Conservation (phyloP, 2,888 invertebrate species). For the Drosophila picticornis region DNA sequence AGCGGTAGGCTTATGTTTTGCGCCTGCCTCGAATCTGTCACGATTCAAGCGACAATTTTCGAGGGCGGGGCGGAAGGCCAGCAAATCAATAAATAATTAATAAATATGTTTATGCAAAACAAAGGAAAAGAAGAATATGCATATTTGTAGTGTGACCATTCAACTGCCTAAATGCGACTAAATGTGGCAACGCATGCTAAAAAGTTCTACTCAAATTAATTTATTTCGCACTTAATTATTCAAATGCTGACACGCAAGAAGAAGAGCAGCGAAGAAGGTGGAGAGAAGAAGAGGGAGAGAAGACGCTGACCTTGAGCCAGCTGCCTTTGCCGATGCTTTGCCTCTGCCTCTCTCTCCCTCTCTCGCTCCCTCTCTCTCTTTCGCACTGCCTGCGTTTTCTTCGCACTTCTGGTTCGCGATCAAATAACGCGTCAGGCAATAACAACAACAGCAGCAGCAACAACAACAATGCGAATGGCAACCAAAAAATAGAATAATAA, state of each 20-base stretch:
- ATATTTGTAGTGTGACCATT: constrained; percentile 10
- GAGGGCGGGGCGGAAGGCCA: constrained; percentile 10
- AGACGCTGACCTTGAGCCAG: constrained; percentile 62
- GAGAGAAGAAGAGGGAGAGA: neutral
- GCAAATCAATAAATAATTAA: neutral
- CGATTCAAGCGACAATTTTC: neutral
- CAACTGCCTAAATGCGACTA: constrained; percentile 44
- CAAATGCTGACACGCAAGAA: constrained; percentile 45
- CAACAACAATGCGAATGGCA: constrained; percentile 29
- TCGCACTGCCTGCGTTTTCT: constrained; percentile 1
- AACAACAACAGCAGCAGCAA: neutral
- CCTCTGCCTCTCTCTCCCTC: neutral
- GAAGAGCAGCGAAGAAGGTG: constrained; percentile 18
- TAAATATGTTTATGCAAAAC: neutral
- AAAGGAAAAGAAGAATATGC: constrained; percentile 1
- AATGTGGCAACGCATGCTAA: constrained; percentile 60
- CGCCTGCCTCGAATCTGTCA: neutral
- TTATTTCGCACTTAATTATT: constrained; percentile 81
- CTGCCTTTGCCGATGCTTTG: constrained; percentile 10
- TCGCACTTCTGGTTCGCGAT: constrained; percentile 57
- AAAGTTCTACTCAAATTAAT: constrained; percentile 73
- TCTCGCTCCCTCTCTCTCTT: neutral
- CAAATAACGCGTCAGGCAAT: constrained; percentile 56
- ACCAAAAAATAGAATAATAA: constrained; percentile 42
- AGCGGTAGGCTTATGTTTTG: neutral